Percentiles rank a stretch among this genome's conserved stretches.
These are phyloP conservation scores for Cyrtorhinus lividipennis DNA, from an alignment of 1,140 invertebrate species.

Conservation along the genomic window DNA sequence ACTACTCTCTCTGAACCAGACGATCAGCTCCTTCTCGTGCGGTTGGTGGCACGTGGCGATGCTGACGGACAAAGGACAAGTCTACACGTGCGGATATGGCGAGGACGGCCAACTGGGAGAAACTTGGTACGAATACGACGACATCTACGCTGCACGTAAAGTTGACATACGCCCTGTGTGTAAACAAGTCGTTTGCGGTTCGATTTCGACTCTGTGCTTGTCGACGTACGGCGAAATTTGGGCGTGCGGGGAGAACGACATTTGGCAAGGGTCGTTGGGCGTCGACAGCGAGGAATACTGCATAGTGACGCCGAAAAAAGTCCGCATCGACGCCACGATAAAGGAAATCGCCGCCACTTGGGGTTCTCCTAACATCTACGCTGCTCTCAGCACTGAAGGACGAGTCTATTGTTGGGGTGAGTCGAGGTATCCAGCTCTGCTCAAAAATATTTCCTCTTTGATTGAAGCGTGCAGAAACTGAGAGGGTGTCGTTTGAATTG, in stretches of 20 bases:
- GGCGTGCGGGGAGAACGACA: neutral
- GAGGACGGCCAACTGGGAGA: neutral
- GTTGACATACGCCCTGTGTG: neutral
- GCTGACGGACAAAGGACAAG: conserved; percentile 1
- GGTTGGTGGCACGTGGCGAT: conserved; percentile 5
- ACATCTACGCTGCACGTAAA: neutral
- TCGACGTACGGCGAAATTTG: neutral
- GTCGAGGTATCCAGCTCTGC: neutral
- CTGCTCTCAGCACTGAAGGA: neutral
- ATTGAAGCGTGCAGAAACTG: neutral
- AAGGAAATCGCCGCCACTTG: neutral
- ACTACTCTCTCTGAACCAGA: neutral
- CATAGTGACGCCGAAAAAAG: neutral
- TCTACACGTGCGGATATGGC: neutral
- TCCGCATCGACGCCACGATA: neutral
- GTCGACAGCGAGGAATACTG: neutral
- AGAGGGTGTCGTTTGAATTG: neutral
- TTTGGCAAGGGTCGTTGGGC: neutral
- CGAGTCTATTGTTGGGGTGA: conserved; percentile 1
- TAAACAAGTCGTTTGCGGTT: neutral
- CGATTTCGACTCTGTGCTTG: neutral
- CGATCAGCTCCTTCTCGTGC: neutral
- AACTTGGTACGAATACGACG: neutral
- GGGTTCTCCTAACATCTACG: neutral
- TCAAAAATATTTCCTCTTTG: neutral